Base-by-base conservation (phyloP, 2,888 invertebrate species). In the Gortyna flavago region DNA sequence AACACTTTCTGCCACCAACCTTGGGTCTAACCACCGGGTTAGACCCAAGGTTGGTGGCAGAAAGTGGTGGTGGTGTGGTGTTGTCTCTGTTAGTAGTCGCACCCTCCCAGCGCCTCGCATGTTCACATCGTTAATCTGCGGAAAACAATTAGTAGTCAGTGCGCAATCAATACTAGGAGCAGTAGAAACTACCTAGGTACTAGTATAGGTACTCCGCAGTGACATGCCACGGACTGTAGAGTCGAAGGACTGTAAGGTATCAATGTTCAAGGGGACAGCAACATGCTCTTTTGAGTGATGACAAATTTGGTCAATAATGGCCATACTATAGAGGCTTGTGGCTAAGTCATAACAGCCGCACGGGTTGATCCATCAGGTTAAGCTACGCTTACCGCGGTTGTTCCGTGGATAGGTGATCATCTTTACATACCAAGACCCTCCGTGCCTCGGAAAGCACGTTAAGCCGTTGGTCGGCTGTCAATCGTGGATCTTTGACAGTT, bases 101-200 rank as follows among this genome's bases (percentile, higher is more conserved):
- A 16, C 67, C 66, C 67, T 65, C 32, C 38, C 44, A 51, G 51
- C 61, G 54, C 48, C n/a, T 51, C 38, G 54, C 79, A 64, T 62
- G 69, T 29, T 66, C 65, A 54, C 83, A 64, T 74, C 86, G 86
- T 69, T 76, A 84, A 76, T 80, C 73, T 79, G 59, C 64, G 66
- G 84, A 73, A 48, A 72, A 83, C 86, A 57, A 83, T 84, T 86
- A 83, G 73, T 65, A 74, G 72, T 86, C 64, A 67, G 84, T 62
- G 35, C 21, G 59, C 72, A 73, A 83, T 85, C 86, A 77, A 85
- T 83, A 83, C 64, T n/a, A 7, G 8, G 21, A 41, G 21, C 72
- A 7, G 35, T 29, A 25, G 8, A 25, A 38, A 48, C 54, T 35
- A 21, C 16, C 41, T 25, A 35, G 44, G 44, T 62, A 16, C n/a